Percentiles rank a stretch among this genome's conserved stretches.
Conservation (phyloP, 1,140 invertebrate species). For the Drosophila setifemur region DNA sequence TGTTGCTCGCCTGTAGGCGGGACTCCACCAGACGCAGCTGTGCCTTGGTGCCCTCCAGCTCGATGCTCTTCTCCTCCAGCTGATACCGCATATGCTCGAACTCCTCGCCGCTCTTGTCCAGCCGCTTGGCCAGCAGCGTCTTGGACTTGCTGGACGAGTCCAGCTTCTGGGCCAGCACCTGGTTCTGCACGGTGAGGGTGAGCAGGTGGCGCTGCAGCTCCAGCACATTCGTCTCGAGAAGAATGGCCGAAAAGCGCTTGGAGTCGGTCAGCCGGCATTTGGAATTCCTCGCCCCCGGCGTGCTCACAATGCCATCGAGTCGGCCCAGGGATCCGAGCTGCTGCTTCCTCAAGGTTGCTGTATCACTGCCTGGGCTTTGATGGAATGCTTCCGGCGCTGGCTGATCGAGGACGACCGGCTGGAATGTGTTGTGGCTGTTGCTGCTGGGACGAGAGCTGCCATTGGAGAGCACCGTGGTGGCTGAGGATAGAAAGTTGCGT, state of each 20-base stretch:
- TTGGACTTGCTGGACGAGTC: conserved; percentile 86
- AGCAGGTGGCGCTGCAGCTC: conserved; percentile 93
- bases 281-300: conserved; percentile 83
- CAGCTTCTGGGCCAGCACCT: conserved; percentile 88
- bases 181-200: conserved; percentile 91
- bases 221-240: conserved; percentile 90
- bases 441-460: conserved; percentile 63
- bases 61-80: conserved; percentile 91
- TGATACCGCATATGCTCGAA: conserved; percentile 92
- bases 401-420: conserved; percentile 73
- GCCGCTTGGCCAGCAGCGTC: conserved; percentile 86
- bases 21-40: conserved; percentile 88
- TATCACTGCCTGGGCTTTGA: conserved; percentile 81
- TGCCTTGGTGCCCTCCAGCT: conserved; percentile 90
- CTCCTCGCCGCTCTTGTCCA: conserved; percentile 89
- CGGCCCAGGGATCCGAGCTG: conserved; percentile 80
- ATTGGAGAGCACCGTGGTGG: conserved; percentile 77
- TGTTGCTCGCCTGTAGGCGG: conserved; percentile 58
- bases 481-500: conserved; percentile 78
- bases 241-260: conserved; percentile 90
- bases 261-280: conserved; percentile 85
- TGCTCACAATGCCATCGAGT: conserved; percentile 84
- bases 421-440: conserved; percentile 69
- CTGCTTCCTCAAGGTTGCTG: conserved; percentile 23
- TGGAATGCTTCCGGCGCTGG: conserved; percentile 73